phyloP scores from a whole-genome alignment of 2,797 vertebrate species.

The Falco rusticolus region DNA sequence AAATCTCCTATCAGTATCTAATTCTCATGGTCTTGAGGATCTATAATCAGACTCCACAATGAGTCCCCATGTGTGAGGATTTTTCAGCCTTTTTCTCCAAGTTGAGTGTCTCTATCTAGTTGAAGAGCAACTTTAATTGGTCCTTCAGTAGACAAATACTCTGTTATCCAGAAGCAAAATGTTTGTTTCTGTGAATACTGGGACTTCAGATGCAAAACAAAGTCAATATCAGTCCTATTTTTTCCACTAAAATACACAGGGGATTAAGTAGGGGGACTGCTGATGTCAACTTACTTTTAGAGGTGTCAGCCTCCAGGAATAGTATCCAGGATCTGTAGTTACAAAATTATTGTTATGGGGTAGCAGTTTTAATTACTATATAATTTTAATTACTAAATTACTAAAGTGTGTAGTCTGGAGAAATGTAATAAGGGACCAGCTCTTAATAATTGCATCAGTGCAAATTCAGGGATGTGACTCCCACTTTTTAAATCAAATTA shows the following conservation, averaged over 20 bases:
- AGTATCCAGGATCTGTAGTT: not conserved
- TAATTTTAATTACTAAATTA: constrained; percentile 48
- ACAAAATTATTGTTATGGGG: constrained; percentile 39
- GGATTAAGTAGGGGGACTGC: not conserved
- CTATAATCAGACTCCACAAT: not conserved
- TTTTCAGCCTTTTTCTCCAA: not conserved
- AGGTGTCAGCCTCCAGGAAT: not conserved
- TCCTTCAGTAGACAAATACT: not conserved
- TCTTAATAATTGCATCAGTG: not conserved
- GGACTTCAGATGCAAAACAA: not conserved
- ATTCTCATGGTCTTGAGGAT: not conserved
- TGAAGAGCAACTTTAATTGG: not conserved
- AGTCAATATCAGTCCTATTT: not conserved
- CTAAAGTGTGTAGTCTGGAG: not conserved
- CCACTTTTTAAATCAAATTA: not conserved
- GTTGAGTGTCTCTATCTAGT: not conserved
- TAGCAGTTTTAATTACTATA: constrained; percentile 26
- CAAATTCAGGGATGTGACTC: constrained; percentile 2
- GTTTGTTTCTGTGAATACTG: not conserved
- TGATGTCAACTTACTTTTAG: not conserved
- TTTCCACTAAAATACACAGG: not conserved
- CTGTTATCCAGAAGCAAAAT: not conserved
- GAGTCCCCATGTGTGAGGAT: not conserved
- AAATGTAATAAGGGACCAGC: not conserved
- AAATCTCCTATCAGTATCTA: not conserved